These are phyloP conservation scores for Ditylenchus weischeri DNA, from an alignment of 2,888 invertebrate species.

Conservation along the genomic window DNA sequence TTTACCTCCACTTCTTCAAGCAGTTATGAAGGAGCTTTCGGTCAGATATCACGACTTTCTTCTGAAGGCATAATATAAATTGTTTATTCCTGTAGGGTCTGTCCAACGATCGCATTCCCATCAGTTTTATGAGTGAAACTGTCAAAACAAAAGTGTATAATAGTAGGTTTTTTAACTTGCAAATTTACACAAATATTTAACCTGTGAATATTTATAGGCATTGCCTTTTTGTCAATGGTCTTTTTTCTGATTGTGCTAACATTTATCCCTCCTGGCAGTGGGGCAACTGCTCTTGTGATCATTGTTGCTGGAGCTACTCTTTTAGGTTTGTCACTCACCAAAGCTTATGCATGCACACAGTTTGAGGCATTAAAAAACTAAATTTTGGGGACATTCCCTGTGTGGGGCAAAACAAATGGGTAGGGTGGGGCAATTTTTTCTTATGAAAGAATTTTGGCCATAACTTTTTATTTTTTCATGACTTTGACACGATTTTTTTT, in stretches of 20 bases:
- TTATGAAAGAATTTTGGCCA: no score
- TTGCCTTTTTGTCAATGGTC: slow-evolving; percentile 45
- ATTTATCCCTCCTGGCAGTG: slow-evolving; percentile 39
- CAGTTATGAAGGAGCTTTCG: slow-evolving; percentile 42
- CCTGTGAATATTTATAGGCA: not conserved
- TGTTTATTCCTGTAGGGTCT: slow-evolving; percentile 24
- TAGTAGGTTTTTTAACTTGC: slow-evolving; percentile 11
- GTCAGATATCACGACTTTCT: no score
- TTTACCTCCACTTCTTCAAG: slow-evolving; percentile 49
- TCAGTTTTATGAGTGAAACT: slow-evolving; percentile 23
- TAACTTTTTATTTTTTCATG: no score
- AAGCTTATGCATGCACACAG: no score
- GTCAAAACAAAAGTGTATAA: slow-evolving; percentile 42
- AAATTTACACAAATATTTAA: no score
- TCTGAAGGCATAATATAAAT: no score
- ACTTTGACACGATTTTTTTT: no score
- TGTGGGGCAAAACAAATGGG: no score
- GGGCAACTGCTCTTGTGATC: slow-evolving; percentile 20
- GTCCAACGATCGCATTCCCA: slow-evolving; percentile 26
- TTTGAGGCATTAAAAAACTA: no score
- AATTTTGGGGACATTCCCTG: no score
- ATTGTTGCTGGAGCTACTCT: slow-evolving; percentile 18
- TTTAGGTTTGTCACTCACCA: not conserved
- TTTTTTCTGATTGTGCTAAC: slow-evolving; percentile 39
- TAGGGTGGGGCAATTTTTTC: no score